phyloP scores from a whole-genome alignment of 2,888 invertebrate genomes.

The Lithodes maja region DNA sequence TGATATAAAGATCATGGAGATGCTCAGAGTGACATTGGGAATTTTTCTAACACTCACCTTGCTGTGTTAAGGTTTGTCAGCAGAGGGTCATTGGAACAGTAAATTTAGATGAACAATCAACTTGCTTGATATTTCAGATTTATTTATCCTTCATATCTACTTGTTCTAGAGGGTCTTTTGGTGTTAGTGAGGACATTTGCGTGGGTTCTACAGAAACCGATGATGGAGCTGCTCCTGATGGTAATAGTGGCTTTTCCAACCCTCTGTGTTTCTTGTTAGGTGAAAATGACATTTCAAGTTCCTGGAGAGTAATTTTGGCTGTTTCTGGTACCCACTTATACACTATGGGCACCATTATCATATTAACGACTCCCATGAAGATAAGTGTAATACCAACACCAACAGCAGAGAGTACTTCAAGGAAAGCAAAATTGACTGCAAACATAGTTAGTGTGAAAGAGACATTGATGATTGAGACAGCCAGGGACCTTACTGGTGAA shows the following conservation, averaged over 20 bases:
- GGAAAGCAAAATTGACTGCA: conserved; percentile 44
- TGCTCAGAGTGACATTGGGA: no score
- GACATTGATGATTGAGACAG: conserved; percentile 49
- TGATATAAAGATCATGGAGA: no score
- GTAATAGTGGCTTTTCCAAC: not conserved
- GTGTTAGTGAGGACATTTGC: no score
- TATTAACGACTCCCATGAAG: conserved; percentile 31
- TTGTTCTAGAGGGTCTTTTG: no score
- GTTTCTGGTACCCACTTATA: conserved; percentile 64
- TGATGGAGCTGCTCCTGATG: no score
- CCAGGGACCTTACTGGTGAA: conserved; percentile 60
- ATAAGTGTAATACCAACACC: conserved; percentile 46
- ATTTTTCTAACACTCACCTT: no score
- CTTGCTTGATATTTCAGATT: no score
- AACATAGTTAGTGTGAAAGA: conserved; percentile 41
- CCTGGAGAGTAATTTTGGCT: conserved; percentile 40
- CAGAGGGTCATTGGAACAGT: no score
- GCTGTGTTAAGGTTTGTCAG: no score
- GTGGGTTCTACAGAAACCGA: no score
- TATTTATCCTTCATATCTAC: no score
- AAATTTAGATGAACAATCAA: no score
- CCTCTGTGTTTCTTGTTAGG: not conserved
- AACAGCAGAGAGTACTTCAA: conserved; percentile 28
- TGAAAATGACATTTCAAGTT: conserved; percentile 41
- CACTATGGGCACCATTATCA: conserved; percentile 9